Evolutionary conservation across 37 sponge, comb jelly and placozoan species (phyloP).

Genomic region (Bolinopsis microptera): DNA sequence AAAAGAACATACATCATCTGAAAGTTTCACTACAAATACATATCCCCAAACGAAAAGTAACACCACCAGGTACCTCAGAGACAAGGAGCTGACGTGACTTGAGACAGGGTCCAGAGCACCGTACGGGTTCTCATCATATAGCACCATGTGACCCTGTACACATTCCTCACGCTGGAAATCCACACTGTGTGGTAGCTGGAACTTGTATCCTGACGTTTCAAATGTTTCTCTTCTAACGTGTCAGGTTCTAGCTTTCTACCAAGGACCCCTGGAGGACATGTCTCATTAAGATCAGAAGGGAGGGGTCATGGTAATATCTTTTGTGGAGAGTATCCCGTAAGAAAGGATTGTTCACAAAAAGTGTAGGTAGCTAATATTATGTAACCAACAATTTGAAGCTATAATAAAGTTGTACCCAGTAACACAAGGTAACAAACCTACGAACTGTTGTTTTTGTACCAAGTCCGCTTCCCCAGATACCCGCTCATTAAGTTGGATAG

Average conservation of each 20-base stretch:
- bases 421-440: neutral
- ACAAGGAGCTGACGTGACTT: slow-evolving; percentile 51
- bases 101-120: slow-evolving; percentile 55
- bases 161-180: neutral
- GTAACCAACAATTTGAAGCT: too few species aligned
- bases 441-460: neutral
- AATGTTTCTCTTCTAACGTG: neutral
- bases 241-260: neutral
- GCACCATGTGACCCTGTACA: slow-evolving; percentile 53
- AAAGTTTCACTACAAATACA: too few species aligned
- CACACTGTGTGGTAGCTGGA: neutral
- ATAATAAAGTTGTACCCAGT: too few species aligned
- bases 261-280: neutral
- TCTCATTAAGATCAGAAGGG: too few species aligned
- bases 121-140: slow-evolving; percentile 53
- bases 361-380: too few species aligned
- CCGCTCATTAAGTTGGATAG: slow-evolving; percentile 26
- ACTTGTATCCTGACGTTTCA: slow-evolving; percentile 35
- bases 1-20: too few species aligned
- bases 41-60: too few species aligned
- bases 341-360: too few species aligned
- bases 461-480: slow-evolving; percentile 5
- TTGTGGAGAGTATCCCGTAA: too few species aligned
- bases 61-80: slow-evolving; percentile 22
- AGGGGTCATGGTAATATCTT: too few species aligned